Conservation (phyloP, 1,140 invertebrate genomes). For the Coboldia fuscipes region DNA sequence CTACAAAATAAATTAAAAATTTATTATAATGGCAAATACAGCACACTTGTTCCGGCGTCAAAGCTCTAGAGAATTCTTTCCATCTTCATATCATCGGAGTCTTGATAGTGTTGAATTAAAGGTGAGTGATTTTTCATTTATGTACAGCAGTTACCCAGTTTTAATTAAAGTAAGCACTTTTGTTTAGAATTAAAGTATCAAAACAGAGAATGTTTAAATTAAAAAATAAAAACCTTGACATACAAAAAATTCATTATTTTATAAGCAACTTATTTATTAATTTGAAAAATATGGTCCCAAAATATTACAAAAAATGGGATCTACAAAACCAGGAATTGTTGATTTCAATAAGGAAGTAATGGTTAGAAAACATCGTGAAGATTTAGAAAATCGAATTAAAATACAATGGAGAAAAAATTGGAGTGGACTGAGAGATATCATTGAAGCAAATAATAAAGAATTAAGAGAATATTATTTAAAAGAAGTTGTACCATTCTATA, state of each 20-base stretch:
- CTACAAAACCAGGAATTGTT: neutral
- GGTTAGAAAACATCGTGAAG: neutral
- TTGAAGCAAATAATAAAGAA: neutral
- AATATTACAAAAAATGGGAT: neutral
- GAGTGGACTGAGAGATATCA: neutral
- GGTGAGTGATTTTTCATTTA: constrained; percentile 18
- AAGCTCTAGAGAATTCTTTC: constrained; percentile 61
- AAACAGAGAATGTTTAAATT: neutral
- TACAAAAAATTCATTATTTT: neutral
- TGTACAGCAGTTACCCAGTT: too few species aligned
- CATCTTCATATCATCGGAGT: constrained; percentile 39
- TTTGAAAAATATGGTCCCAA: too few species aligned
- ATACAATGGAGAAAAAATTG: neutral
- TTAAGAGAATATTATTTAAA: too few species aligned
- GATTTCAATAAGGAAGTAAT: neutral
- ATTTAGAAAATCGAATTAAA: neutral
- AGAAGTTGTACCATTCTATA: too few species aligned
- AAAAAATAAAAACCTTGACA: neutral
- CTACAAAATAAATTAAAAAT: too few species aligned
- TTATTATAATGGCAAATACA: constrained; percentile 66
- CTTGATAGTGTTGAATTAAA: constrained; percentile 68
- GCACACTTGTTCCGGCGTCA: constrained; percentile 68
- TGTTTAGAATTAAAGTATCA: too few species aligned
- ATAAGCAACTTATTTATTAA: neutral
- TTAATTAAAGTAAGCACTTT: too few species aligned